Percentiles rank a stretch among this genome's conserved stretches.
phyloP scores from a whole-genome alignment of 2,113 vertebrate species.

The Colinus virginianus region DNA sequence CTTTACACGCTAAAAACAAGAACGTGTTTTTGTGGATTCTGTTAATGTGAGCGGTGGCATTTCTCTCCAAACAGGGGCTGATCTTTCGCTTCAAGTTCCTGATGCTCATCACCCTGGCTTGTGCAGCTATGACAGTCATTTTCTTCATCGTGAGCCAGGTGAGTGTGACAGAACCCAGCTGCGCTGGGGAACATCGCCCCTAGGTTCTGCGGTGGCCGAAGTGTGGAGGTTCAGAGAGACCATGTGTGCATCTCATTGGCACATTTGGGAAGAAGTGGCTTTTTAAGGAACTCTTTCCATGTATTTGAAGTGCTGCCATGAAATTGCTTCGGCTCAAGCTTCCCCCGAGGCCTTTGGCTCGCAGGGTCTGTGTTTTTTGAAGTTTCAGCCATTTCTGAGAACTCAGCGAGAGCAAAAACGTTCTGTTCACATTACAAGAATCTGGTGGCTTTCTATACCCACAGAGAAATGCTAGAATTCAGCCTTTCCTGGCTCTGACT shows the following conservation, averaged over 20 bases:
- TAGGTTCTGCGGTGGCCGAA: accelerated
- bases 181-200: accelerated
- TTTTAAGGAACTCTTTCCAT: not conserved
- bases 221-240: accelerated
- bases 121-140: slow-evolving; percentile 96
- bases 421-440: not conserved
- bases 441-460: not conserved
- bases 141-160: slow-evolving; percentile 99
- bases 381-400: not conserved
- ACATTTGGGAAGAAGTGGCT: not conserved
- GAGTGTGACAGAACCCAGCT: not conserved
- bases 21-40: slow-evolving; percentile 20
- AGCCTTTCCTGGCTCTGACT: not conserved
- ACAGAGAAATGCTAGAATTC: not conserved
- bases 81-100: slow-evolving; percentile 99
- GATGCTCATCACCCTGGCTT: slow-evolving; percentile 96
- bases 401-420: not conserved
- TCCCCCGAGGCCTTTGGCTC: not conserved
- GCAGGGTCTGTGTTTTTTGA: accelerated
- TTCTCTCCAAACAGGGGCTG: slow-evolving; percentile 84
- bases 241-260: not conserved
- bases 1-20: slow-evolving; percentile 15
- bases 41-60: slow-evolving; percentile 27
- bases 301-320: not conserved
- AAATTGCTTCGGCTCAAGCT: not conserved